A percentile compares a stretch with the other conserved stretches of the same genome.
Conservation (phyloP, 2,113 vertebrate genomes). For the Lepidothrix coronata region DNA sequence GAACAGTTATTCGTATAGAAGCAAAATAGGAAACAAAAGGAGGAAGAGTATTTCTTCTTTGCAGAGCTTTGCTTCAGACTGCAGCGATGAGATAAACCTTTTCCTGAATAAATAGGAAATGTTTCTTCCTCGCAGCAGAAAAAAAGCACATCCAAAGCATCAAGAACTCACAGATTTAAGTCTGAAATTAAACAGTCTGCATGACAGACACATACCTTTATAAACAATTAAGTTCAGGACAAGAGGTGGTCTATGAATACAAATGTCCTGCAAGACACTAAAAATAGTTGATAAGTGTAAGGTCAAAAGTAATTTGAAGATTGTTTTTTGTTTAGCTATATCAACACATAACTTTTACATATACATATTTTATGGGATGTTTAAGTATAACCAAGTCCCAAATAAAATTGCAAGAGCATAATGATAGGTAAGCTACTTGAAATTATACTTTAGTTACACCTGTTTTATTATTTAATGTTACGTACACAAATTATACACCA, state of each 20-base stretch:
- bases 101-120: neutral
- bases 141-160: neutral
- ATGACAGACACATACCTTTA: neutral
- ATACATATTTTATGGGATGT: neutral
- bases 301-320: neutral
- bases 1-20: neutral
- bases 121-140: neutral
- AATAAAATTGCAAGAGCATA: neutral
- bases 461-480: neutral
- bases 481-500: neutral
- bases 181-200: neutral
- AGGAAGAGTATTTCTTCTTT: conserved; percentile 4
- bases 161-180: neutral
- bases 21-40: neutral
- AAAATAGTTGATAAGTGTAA: neutral
- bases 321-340: neutral
- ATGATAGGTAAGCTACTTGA: neutral
- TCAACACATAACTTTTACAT: neutral
- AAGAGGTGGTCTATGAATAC: neutral
- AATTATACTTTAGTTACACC: neutral
- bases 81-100: neutral
- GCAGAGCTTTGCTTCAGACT: neutral
- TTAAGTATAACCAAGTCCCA: neutral
- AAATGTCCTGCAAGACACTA: neutral
- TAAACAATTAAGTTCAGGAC: neutral